phyloP scores from a whole-genome alignment of 1,140 invertebrate species.

The Augochlora pura region DNA sequence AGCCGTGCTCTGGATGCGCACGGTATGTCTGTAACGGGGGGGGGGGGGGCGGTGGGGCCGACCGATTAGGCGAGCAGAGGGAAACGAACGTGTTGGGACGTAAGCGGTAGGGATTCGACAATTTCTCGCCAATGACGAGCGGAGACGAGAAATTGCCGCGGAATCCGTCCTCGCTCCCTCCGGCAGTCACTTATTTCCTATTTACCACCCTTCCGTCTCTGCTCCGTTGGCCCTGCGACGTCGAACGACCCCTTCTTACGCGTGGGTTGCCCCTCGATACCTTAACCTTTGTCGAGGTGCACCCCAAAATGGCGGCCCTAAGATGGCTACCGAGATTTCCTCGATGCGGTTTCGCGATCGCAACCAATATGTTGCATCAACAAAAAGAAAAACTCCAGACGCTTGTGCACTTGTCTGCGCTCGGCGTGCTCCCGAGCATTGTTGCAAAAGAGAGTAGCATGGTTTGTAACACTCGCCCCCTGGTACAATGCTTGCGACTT shows the following conservation, averaged over 20 bases:
- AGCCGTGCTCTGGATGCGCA: constrained; percentile 7
- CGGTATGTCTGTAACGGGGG: neutral
- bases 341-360: constrained; percentile 13
- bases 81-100: constrained; percentile 38
- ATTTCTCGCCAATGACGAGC: constrained; percentile 78
- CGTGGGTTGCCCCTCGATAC: constrained; percentile 62
- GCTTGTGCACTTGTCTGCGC: no score
- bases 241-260: constrained; percentile 58
- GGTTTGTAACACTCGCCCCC: neutral
- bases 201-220: constrained; percentile 71
- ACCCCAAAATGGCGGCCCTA: constrained; percentile 75
- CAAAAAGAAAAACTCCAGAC: no score
- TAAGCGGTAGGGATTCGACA: constrained; percentile 72
- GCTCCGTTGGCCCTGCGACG: constrained; percentile 24
- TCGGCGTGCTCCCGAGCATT: no score
- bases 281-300: constrained; percentile 64
- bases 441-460: neutral
- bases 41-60: neutral
- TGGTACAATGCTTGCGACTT: neutral
- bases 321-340: constrained; percentile 56
- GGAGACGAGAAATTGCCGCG: constrained; percentile 77
- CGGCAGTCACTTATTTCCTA: constrained; percentile 79
- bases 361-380: no score
- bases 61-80: constrained; percentile 17
- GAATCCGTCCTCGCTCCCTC: constrained; percentile 76